These are phyloP conservation scores for Acanthochromis polyacanthus DNA, from an alignment of 2,113 vertebrate species.

Conservation along the genomic window DNA sequence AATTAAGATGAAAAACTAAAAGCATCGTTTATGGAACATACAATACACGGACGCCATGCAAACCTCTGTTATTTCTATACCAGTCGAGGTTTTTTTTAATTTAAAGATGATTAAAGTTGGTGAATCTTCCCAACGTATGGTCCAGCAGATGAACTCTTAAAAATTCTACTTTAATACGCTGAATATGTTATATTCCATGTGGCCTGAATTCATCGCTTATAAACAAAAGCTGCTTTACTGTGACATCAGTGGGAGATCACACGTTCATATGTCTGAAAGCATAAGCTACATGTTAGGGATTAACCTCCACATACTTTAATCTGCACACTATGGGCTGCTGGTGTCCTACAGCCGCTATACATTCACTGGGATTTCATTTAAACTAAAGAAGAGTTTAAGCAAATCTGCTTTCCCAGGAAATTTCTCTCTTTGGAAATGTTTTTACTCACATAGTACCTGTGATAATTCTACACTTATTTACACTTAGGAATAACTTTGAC, in stretches of 20 bases:
- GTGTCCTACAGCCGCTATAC: neutral
- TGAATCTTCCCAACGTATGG: neutral
- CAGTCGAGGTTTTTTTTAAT: too few relatives aligned
- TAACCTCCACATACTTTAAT: neutral
- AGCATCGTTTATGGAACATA: too few relatives aligned
- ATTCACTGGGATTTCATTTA: neutral
- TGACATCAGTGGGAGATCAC: constrained; percentile 1
- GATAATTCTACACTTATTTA: too few relatives aligned
- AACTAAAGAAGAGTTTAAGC: too few relatives aligned
- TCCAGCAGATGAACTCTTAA: neutral
- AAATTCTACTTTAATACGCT: neutral
- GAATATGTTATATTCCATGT: neutral
- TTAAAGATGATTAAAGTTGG: too few relatives aligned
- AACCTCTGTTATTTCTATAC: too few relatives aligned
- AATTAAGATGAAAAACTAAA: too few relatives aligned
- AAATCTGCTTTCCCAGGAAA: too few relatives aligned
- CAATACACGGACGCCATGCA: too few relatives aligned
- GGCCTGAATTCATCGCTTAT: constrained; percentile 29
- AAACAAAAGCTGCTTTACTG: constrained; percentile 38
- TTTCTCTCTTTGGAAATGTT: too few relatives aligned
- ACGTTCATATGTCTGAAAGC: constrained; percentile 15
- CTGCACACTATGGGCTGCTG: neutral
- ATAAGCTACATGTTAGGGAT: constrained; percentile 32
- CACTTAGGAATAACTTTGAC: too few relatives aligned
- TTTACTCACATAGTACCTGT: too few relatives aligned